These are phyloP conservation scores for Stichodactyla mertensii DNA, from an alignment of 64 coral and sea anemone genomes.

Conservation along the genomic window DNA sequence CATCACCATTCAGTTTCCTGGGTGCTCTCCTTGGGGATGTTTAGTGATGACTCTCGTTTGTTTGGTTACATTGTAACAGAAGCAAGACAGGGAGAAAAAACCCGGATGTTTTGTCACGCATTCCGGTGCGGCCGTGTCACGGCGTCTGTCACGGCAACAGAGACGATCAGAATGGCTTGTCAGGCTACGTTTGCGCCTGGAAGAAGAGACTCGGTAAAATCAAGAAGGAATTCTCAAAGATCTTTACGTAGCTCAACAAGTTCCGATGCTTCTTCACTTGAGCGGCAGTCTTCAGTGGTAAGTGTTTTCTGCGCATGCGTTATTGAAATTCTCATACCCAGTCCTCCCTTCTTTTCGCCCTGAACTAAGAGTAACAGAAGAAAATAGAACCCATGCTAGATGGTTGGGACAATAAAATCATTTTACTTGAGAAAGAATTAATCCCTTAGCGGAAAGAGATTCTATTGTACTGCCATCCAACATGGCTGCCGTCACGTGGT, in stretches of 20 bases:
- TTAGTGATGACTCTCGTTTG: constrained; percentile 71
- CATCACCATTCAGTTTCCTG: constrained; percentile 62
- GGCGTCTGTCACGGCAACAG: constrained; percentile 62
- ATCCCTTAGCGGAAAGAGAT: no score
- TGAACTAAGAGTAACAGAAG: no score
- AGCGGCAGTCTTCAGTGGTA: constrained; percentile 13
- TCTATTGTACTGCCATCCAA: no score
- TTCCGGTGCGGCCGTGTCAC: constrained; percentile 86
- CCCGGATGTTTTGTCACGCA: constrained; percentile 88
- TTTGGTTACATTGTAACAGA: constrained; percentile 91
- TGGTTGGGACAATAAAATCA: no score
- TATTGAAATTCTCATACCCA: no score
- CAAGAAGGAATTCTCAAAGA: constrained; percentile 29
- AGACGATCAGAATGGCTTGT: constrained; percentile 70
- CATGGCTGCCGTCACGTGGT: no score
- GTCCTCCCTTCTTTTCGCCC: no score
- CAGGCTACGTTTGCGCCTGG: constrained; percentile 67
- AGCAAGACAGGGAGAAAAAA: constrained; percentile 87
- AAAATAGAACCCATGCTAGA: no score
- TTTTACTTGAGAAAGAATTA: no score
- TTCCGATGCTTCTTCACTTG: constrained; percentile 24
- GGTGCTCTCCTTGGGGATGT: constrained; percentile 87
- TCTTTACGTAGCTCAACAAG: constrained; percentile 22
- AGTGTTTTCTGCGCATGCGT: constrained; percentile 3
- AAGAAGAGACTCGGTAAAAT: constrained; percentile 47